These are phyloP conservation scores for Oppia nitens DNA, from an alignment of 1,140 invertebrate species.

Conservation along the genomic window DNA sequence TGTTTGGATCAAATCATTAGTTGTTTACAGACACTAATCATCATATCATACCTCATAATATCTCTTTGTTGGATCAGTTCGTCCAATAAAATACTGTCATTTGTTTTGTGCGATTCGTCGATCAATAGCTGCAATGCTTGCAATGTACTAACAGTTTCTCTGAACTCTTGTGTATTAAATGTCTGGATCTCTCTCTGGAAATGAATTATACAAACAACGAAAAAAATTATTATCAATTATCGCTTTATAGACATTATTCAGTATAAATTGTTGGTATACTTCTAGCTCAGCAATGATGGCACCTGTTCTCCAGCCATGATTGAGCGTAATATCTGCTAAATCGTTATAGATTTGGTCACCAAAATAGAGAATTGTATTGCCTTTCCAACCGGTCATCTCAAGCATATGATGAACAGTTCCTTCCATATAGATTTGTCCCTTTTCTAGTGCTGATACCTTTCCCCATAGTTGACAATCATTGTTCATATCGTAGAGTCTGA, in stretches of 20 bases:
- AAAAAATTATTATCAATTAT: constrained; percentile 11
- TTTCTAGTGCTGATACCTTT: constrained; percentile 63
- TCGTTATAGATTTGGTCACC: constrained; percentile 96
- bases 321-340: constrained; percentile 82
- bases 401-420: constrained; percentile 80
- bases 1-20: constrained; percentile 20
- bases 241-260: background rate
- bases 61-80: constrained; percentile 9
- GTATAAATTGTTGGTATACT: constrained; percentile 22
- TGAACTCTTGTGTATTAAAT: constrained; percentile 64
- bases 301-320: constrained; percentile 91
- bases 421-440: constrained; percentile 81
- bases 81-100: constrained; percentile 6
- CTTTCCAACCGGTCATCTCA: constrained; percentile 77
- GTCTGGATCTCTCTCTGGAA: constrained; percentile 78
- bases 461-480: constrained; percentile 73
- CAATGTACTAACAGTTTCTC: constrained; percentile 74
- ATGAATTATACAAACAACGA: constrained; percentile 2
- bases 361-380: constrained; percentile 83
- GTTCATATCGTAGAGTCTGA: constrained; percentile 66
- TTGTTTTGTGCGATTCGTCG: constrained; percentile 38
- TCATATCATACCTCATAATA: constrained; percentile 4
- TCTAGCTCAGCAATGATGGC: constrained; percentile 89
- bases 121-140: constrained; percentile 79
- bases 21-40: background rate